Percentiles rank a stretch among this genome's conserved stretches.
phyloP scores from a whole-genome alignment of 2,888 invertebrate genomes.

The Nowickia ferox region DNA sequence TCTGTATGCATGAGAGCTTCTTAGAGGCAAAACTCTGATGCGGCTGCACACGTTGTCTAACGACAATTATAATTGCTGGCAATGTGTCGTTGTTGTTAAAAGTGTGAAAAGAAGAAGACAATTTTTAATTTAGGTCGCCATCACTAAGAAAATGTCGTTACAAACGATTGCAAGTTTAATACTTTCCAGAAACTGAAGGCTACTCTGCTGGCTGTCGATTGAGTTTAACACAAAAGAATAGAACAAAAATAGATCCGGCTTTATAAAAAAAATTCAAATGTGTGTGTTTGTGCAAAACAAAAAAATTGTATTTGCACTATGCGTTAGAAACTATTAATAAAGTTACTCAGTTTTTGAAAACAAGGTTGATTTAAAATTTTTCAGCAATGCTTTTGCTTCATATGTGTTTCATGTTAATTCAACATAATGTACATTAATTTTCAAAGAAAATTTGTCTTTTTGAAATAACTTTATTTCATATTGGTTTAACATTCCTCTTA shows the following conservation, averaged over 20 bases:
- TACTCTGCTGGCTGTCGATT: neutral
- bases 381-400: no score
- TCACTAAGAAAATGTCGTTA: slow-evolving; percentile 39
- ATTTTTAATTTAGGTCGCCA: slow-evolving; percentile 19
- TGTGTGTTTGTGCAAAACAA: neutral
- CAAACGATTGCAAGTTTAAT: slow-evolving; percentile 28
- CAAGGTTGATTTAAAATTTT: no score
- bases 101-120: slow-evolving; percentile 9
- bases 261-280: neutral
- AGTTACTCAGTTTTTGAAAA: no score
- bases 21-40: slow-evolving; percentile 27
- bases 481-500: no score
- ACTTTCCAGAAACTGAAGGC: neutral
- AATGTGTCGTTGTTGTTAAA: slow-evolving; percentile 10
- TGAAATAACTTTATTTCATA: no score
- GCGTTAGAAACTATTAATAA: no score
- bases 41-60: slow-evolving; percentile 33
- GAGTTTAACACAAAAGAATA: neutral
- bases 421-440: no score
- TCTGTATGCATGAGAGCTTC: slow-evolving; percentile 54
- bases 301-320: no score
- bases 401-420: no score
- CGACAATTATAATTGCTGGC: slow-evolving; percentile 49
- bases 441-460: no score
- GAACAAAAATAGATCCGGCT: neutral